A percentile compares a stretch with the other conserved stretches of the same genome.
These are phyloP conservation scores for Botrylloides violaceus DNA, from an alignment of 23 tunicate species.

Conservation along the genomic window DNA sequence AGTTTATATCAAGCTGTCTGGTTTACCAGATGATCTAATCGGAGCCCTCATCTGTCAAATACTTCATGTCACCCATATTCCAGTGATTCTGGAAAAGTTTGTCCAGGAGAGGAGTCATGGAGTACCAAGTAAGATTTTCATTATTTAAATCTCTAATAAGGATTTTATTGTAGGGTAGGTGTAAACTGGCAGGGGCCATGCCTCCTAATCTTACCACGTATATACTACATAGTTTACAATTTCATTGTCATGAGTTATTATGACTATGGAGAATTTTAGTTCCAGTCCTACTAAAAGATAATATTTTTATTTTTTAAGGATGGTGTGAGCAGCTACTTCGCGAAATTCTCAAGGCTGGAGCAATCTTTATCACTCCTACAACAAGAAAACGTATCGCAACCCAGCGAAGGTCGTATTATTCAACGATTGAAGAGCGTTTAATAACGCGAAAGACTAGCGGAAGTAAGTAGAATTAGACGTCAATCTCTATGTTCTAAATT, in stretches of 20 bases:
- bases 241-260: too few relatives aligned
- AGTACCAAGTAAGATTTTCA: conserved; percentile 76
- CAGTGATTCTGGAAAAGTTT: conserved; percentile 36
- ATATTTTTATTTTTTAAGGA: conserved; percentile 38
- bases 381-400: conserved; percentile 15
- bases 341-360: conserved; percentile 74
- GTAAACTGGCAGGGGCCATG: too few relatives aligned
- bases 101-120: conserved; percentile 52
- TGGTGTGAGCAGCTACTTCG: conserved; percentile 89
- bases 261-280: too few relatives aligned
- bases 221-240: not conserved
- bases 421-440: not conserved
- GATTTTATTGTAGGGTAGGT: too few relatives aligned
- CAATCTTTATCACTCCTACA: conserved; percentile 23
- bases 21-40: conserved; percentile 51
- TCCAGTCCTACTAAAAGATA: too few relatives aligned
- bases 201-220: not conserved
- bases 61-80: conserved; percentile 57
- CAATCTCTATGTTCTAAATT: too few relatives aligned
- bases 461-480: too few relatives aligned
- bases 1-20: conserved; percentile 37
- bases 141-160: too few relatives aligned
- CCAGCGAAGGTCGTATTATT: not conserved
- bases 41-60: conserved; percentile 81
- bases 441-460: not conserved